phyloP scores from a whole-genome alignment of 2,888 invertebrate genomes.

The Carcina quercana region DNA sequence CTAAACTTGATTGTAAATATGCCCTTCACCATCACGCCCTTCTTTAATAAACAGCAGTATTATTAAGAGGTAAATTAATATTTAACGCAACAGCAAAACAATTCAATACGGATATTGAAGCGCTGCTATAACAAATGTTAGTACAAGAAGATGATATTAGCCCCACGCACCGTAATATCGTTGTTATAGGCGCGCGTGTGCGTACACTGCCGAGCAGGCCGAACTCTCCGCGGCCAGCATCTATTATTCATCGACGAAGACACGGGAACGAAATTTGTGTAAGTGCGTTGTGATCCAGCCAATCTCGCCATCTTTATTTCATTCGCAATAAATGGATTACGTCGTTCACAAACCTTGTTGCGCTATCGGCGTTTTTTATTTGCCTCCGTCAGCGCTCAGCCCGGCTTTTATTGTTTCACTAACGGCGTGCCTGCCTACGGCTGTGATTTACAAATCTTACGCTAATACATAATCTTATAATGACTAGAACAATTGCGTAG shows the following conservation, averaged over 20 bases:
- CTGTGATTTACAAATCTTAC: no score
- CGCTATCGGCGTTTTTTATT: conserved; percentile 45
- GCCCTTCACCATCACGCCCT: no score
- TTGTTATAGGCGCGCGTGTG: conserved; percentile 20
- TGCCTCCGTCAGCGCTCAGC: conserved; percentile 29
- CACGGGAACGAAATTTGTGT: conserved; percentile 68
- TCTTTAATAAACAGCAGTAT: no score
- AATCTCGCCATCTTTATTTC: conserved; percentile 68
- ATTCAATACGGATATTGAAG: no score
- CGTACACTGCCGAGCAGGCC: conserved; percentile 29
- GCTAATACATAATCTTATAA: conserved; percentile 8
- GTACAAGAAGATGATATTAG: no score
- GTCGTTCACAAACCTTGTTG: conserved; percentile 52
- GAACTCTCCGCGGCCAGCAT: conserved; percentile 44
- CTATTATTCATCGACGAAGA: conserved; percentile 68
- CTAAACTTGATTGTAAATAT: no score
- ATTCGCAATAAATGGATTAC: conserved; percentile 67
- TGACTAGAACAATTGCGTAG: no score
- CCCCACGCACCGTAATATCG: no score
- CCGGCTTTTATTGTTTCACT: conserved; percentile 22
- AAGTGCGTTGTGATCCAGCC: conserved; percentile 69
- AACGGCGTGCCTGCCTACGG: no score
- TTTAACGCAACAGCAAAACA: no score
- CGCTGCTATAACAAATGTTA: no score
- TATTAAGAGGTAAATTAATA: no score